phyloP scores from a whole-genome alignment of 2,797 vertebrate species.

The Bucorvus abyssinicus region DNA sequence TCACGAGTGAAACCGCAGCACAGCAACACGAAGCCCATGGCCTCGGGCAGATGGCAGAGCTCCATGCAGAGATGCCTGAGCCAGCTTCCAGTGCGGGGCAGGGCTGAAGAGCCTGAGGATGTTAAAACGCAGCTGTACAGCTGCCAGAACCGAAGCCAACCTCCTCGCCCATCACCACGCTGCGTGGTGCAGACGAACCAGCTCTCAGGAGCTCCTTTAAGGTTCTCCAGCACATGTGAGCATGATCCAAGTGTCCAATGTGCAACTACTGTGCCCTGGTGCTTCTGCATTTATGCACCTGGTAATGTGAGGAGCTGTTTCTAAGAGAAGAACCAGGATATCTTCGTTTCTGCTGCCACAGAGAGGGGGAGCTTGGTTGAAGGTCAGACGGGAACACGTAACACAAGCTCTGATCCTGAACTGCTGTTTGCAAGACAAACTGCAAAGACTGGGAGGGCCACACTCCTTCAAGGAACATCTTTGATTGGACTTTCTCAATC shows the following conservation, averaged over 20 bases:
- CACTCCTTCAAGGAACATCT: neutral
- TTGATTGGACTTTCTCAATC: neutral
- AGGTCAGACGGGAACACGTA: fast-evolving
- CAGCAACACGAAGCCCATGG: neutral
- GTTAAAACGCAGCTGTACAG: neutral
- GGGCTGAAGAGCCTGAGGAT: neutral
- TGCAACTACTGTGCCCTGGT: neutral
- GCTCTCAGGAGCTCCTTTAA: neutral
- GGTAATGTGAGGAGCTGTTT: neutral
- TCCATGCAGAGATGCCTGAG: neutral
- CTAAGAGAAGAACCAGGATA: neutral
- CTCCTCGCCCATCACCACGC: neutral
- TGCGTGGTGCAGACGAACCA: neutral
- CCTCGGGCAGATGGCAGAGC: neutral
- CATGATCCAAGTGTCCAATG: neutral
- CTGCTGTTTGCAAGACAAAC: neutral
- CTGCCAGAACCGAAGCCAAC: neutral
- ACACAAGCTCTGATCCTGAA: neutral
- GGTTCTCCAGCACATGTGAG: neutral
- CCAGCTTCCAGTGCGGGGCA: neutral
- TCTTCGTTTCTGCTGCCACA: neutral
- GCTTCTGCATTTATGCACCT: neutral
- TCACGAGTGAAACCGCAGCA: neutral
- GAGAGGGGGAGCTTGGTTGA: neutral
- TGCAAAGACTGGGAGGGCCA: neutral